These are phyloP conservation scores for Acrossocheilus wenchowensis DNA, from an alignment of 2,797 vertebrate species.

Conservation along the genomic window DNA sequence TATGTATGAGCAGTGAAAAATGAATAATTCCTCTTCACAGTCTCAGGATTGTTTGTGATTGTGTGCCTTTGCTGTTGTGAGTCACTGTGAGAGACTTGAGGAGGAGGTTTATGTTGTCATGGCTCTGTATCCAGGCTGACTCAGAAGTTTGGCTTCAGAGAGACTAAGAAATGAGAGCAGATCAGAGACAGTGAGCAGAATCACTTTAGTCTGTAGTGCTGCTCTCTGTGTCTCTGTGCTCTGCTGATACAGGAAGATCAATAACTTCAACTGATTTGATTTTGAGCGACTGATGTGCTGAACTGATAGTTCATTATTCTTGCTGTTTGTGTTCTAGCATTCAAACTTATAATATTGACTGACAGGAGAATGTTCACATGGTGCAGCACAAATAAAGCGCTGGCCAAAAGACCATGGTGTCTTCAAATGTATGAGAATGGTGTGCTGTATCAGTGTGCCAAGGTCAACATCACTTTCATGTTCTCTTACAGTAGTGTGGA, in stretches of 20 bases:
- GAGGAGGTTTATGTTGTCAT: constrained; percentile 40
- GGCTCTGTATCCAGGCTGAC: constrained; percentile 46
- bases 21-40: not conserved
- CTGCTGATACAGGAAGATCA: constrained; percentile 31
- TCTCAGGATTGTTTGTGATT: not conserved
- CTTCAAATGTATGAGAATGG: constrained; percentile 29
- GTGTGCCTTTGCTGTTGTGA: constrained; percentile 6
- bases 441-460: not conserved
- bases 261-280: constrained; percentile 31
- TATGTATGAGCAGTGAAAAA: not conserved
- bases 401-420: constrained; percentile 1
- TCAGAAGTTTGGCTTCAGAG: constrained; percentile 45
- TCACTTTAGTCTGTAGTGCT: constrained; percentile 11
- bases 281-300: constrained; percentile 21
- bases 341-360: not conserved
- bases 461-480: not conserved
- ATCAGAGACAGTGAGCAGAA: constrained; percentile 15
- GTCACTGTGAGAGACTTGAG: constrained; percentile 20
- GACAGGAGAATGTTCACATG: not conserved
- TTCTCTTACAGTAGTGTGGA: constrained; percentile 84
- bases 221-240: not conserved
- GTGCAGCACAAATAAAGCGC: not conserved
- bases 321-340: constrained; percentile 8
- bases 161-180: constrained; percentile 43
- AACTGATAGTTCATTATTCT: constrained; percentile 4